These are phyloP conservation scores for Coleophora deauratella DNA, from an alignment of 2,888 invertebrate species.

Conservation along the genomic window DNA sequence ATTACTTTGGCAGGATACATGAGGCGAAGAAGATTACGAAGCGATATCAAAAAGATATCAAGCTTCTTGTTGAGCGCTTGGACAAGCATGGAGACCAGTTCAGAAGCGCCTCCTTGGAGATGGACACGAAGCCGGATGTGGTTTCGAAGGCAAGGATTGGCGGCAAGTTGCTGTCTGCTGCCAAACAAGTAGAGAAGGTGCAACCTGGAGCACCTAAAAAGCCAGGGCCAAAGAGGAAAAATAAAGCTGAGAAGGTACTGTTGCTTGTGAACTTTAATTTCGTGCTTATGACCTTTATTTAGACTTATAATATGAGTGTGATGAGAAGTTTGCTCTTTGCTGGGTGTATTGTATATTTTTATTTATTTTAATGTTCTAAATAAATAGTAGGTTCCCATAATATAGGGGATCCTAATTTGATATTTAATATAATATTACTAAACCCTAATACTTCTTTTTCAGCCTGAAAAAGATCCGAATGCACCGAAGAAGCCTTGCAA, in stretches of 20 bases:
- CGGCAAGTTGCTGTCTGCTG: slow-evolving; percentile 34
- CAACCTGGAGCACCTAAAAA: slow-evolving; percentile 43
- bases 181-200: slow-evolving; percentile 50
- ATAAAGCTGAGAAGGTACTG: slow-evolving; percentile 73
- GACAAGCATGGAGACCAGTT: slow-evolving; percentile 82
- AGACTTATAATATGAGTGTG: no score
- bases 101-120: slow-evolving; percentile 75
- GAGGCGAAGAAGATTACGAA: slow-evolving; percentile 80
- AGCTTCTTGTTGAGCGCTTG: slow-evolving; percentile 78
- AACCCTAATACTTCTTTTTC: slow-evolving; percentile 22
- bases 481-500: slow-evolving; percentile 86
- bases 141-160: slow-evolving; percentile 33
- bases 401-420: no score
- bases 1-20: slow-evolving; percentile 73
- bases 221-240: slow-evolving; percentile 72
- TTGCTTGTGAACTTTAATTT: neutral
- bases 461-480: slow-evolving; percentile 78
- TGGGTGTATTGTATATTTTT: no score
- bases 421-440: no score
- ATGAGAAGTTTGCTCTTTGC: no score
- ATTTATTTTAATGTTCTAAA: no score
- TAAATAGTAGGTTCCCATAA: no score
- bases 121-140: slow-evolving; percentile 57
- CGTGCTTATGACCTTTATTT: no score
- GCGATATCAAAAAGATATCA: slow-evolving; percentile 79